phyloP scores from a whole-genome alignment of 2,888 invertebrate species.

The Hypercompe scribonia region DNA sequence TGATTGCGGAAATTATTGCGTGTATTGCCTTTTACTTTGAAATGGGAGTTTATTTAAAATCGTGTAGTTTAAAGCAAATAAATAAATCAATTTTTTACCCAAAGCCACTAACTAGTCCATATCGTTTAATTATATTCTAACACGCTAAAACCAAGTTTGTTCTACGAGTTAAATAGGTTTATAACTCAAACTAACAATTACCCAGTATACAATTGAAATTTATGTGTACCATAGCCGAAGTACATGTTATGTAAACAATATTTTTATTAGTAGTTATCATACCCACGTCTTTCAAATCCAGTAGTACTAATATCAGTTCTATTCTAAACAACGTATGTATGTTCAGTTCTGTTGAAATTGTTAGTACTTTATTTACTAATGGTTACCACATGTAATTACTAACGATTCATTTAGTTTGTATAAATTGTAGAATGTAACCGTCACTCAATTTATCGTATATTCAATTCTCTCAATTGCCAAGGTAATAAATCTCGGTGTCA shows the following conservation, averaged over 20 bases:
- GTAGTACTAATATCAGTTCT: neutral
- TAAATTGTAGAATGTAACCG: neutral
- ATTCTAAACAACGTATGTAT: neutral
- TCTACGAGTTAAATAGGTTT: neutral
- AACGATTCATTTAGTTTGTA: neutral
- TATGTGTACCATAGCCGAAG: neutral
- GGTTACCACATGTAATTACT: neutral
- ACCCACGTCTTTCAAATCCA: neutral
- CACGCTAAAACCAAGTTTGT: constrained; percentile 37
- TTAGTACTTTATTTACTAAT: neutral
- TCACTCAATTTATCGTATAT: neutral
- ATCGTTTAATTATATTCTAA: constrained; percentile 47
- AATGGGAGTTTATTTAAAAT: constrained; percentile 35
- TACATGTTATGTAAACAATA: neutral
- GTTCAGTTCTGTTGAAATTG: neutral
- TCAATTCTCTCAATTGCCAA: neutral
- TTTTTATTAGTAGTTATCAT: neutral
- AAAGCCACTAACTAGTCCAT: constrained; percentile 37
- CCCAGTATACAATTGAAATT: neutral
- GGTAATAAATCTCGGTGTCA: neutral
- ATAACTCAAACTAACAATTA: neutral
- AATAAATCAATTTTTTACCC: constrained; percentile 44
- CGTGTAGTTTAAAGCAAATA: constrained; percentile 36
- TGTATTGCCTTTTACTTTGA: constrained; percentile 26
- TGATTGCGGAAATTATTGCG: constrained; percentile 26